Evolutionary conservation across 2,113 vertebrate species (phyloP).

Genomic region (Sinocyclocheilus anshuiensis): DNA sequence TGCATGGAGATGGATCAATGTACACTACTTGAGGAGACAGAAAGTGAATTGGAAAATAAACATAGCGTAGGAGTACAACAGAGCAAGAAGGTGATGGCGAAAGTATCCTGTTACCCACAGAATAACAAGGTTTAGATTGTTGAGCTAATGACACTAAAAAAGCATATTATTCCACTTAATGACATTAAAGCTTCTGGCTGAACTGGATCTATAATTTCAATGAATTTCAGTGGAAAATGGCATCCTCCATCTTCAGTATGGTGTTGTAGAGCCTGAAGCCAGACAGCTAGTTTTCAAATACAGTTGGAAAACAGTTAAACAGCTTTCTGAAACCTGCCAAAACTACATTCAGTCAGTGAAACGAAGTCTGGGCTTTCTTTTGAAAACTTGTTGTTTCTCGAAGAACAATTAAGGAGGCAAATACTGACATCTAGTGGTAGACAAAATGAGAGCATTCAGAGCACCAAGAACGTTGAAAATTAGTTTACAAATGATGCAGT

Average conservation of each 20-base stretch:
- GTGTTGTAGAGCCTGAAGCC: neutral
- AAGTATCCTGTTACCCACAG: constrained; percentile 9
- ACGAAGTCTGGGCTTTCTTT: too few relatives aligned
- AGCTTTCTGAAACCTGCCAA: neutral
- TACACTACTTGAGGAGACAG: constrained; percentile 43
- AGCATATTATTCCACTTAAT: constrained; percentile 3
- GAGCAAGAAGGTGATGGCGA: constrained; percentile 5
- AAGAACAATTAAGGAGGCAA: neutral
- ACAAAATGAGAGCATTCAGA: neutral
- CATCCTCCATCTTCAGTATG: neutral
- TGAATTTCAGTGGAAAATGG: neutral
- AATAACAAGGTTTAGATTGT: constrained; percentile 27
- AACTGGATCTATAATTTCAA: neutral
- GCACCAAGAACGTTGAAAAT: neutral
- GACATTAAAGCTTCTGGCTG: neutral
- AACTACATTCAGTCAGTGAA: neutral
- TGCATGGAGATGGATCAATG: constrained; percentile 48
- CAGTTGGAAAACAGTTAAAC: neutral
- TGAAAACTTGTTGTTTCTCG: too few relatives aligned
- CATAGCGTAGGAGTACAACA: constrained; percentile 15
- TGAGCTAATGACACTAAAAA: constrained; percentile 33
- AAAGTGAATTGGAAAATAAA: constrained; percentile 43
- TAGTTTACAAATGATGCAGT: neutral
- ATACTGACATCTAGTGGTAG: constrained; percentile 48
- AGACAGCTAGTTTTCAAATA: neutral